Evolutionary conservation across 2,888 invertebrate species (phyloP).

Genomic region (Cataglyphis rosenhaueri): DNA sequence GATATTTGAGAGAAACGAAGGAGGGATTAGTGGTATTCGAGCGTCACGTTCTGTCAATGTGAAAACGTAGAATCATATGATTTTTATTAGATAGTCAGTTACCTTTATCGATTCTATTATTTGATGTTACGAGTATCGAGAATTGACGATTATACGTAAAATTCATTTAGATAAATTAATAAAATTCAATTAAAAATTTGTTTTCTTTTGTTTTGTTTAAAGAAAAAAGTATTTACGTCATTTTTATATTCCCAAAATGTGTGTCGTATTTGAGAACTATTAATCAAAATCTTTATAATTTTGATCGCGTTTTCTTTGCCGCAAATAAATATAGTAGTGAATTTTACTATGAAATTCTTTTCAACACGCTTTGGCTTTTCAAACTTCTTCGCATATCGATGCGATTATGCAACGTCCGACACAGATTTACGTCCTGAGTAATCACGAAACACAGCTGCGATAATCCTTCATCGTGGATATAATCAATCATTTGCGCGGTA

Average conservation of each 20-base stretch:
- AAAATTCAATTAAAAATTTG: not conserved
- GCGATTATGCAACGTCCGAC: not conserved
- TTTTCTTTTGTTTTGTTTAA: not conserved
- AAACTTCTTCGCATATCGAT: not conserved
- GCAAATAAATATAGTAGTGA: not conserved
- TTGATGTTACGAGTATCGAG: not conserved
- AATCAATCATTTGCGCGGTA: not conserved
- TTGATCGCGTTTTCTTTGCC: not conserved
- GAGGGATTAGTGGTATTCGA: conserved; percentile 60
- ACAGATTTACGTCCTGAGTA: not conserved
- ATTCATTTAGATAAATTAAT: not conserved
- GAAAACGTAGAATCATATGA: conserved; percentile 32
- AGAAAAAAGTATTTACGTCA: conserved; percentile 7
- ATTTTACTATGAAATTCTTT: not conserved
- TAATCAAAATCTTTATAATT: not conserved
- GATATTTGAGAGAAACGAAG: conserved; percentile 61
- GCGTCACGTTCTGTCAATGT: conserved; percentile 55
- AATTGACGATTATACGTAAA: not conserved
- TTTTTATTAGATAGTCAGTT: conserved; percentile 33
- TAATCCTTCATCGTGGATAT: conserved; percentile 3
- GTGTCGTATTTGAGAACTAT: not conserved
- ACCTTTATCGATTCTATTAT: conserved; percentile 7
- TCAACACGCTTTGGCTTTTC: conserved; percentile 1
- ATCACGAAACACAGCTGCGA: not conserved
- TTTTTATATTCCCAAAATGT: conserved; percentile 15